Evolutionary conservation across 1,140 invertebrate genomes (phyloP), one percentile per base, ranked within the genome.

Genomic region (Drosophila carrolli): DNA sequence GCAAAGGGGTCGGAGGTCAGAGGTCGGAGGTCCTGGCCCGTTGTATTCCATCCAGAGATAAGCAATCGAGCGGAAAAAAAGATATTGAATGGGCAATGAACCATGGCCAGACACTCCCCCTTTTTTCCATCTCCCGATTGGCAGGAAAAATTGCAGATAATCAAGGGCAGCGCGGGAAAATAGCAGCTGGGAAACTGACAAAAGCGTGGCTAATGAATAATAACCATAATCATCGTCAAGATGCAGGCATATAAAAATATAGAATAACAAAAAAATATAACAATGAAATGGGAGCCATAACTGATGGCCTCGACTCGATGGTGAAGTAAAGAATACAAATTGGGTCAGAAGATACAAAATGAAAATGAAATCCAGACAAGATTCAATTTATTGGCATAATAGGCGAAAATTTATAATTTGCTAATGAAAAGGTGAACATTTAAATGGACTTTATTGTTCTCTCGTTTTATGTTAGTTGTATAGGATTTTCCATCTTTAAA

Each of bases 201-300:
- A 88, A 78, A 72, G 78, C 82, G 44, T 55, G 56, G 63, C 83
- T 86, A 86, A 86, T 88, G 72, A 77, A 71, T 88, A 74, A 88
- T 88, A 80, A 71, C 71, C 51, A 63, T 77, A 77, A 88, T 88
- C 75, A 88, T 88, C 71, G 78, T 76, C 73, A 82, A 73, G 55
- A 70, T 76, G 40, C 79, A 82, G 71, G 70, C 61, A 51, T 55
- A 48, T 72, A 43, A 72, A 63, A 68, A 43, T 61, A 67, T 55
- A 70, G 27, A 68, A 38, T 29, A 53, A 35, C 32, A 38, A 73
- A 68, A 68, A 14, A 43, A 56, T 51, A 56, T 76, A 76, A 70
- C 78, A 81, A 62, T 70, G 70, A 48, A 48, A 29, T 14, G 5
- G 16, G 0, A 19, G 29, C 8, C 41, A 11, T 32, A 57, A 38